phyloP scores from a whole-genome alignment of 2,797 vertebrate species.

The Alfaro cultratus region DNA sequence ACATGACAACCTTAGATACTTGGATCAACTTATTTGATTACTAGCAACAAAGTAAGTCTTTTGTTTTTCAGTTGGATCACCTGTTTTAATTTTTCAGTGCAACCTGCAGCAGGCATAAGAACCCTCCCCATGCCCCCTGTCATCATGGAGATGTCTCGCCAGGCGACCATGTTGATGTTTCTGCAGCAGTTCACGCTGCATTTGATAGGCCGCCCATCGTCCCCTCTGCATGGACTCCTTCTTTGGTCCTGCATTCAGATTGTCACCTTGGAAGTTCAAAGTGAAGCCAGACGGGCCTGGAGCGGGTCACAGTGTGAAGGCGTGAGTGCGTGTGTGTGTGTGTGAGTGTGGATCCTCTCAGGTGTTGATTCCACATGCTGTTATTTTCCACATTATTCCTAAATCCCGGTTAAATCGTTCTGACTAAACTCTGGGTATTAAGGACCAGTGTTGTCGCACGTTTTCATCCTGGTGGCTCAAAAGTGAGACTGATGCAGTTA shows the following conservation, averaged over 20 bases:
- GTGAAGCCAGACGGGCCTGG: constrained; percentile 39
- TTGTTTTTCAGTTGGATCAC: too few species aligned
- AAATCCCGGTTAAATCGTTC: not conserved
- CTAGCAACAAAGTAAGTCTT: too few species aligned
- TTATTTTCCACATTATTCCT: not conserved
- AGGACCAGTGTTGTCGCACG: not conserved
- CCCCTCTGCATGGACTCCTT: constrained; percentile 66
- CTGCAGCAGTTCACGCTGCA: constrained; percentile 61
- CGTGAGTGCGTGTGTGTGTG: constrained; percentile 3
- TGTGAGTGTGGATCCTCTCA: constrained; percentile 23
- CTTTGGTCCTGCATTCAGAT: constrained; percentile 46
- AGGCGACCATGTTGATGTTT: constrained; percentile 43
- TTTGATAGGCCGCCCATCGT: constrained; percentile 60
- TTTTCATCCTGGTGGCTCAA: not conserved
- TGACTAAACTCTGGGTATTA: not conserved
- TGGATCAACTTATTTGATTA: too few species aligned
- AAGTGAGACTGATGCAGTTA: not conserved
- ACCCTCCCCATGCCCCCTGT: not conserved
- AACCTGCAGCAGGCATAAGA: not conserved
- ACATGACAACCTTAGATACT: too few species aligned
- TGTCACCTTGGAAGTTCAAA: constrained; percentile 76
- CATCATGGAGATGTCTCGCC: constrained; percentile 22
- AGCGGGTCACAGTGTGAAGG: not conserved
- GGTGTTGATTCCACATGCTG: constrained; percentile 44
- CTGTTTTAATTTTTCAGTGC: too few species aligned